These are phyloP conservation scores for Porites lobata DNA, from an alignment of 92 coral and sea anemone genomes.

Conservation along the genomic window DNA sequence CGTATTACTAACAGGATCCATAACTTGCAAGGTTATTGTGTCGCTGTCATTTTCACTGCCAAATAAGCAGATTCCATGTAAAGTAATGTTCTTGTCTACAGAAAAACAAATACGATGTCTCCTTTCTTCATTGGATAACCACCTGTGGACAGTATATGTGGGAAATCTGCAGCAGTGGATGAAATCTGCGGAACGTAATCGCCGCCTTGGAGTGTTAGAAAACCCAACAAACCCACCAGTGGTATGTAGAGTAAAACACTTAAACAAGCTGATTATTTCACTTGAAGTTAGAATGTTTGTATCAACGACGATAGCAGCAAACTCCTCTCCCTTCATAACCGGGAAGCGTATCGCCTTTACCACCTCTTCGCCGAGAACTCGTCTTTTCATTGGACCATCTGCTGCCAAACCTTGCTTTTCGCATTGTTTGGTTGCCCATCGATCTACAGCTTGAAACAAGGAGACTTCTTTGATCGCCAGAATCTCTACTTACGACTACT, in stretches of 20 bases:
- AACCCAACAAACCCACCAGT: too few species aligned
- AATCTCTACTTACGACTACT: too few species aligned
- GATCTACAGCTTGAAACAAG: constrained; percentile 63
- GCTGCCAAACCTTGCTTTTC: constrained; percentile 30
- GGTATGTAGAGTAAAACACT: too few species aligned
- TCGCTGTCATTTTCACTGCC: not conserved
- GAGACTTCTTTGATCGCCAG: constrained; percentile 50
- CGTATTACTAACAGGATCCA: not conserved
- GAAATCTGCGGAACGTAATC: too few species aligned
- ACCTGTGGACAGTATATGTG: not conserved
- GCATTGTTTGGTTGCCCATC: constrained; percentile 74
- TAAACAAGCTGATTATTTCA: too few species aligned
- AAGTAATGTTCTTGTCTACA: constrained; percentile 4
- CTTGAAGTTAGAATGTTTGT: too few species aligned
- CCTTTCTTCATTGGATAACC: not conserved
- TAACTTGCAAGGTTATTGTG: not conserved
- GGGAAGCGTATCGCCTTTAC: constrained; percentile 33
- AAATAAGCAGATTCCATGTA: not conserved
- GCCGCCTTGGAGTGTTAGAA: too few species aligned
- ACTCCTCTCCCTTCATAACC: constrained; percentile 4
- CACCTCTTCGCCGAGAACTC: not conserved
- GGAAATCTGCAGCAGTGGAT: not conserved
- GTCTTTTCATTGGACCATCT: constrained; percentile 16
- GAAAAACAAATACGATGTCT: not conserved
- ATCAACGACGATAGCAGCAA: constrained; percentile 12